These are phyloP conservation scores for Spondyliosoma cantharus DNA, from an alignment of 2,797 vertebrate species.

Conservation along the genomic window DNA sequence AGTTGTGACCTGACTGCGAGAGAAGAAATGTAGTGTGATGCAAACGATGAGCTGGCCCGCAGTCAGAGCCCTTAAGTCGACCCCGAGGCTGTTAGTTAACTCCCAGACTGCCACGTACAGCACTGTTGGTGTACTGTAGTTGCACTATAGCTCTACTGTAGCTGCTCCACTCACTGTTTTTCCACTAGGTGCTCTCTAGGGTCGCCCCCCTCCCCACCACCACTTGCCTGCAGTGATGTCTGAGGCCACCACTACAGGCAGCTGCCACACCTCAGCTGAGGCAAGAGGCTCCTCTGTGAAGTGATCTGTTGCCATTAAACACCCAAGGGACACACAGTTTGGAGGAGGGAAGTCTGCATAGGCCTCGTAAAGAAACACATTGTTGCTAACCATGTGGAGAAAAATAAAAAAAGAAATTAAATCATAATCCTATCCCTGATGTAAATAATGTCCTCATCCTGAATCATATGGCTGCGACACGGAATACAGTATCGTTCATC, in stretches of 20 bases:
- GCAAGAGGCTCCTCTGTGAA: constrained; percentile 62
- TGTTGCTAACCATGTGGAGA: constrained; percentile 27
- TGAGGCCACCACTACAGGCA: constrained; percentile 68
- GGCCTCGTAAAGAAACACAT: constrained; percentile 35
- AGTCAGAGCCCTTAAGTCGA: constrained; percentile 74
- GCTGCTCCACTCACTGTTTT: constrained; percentile 69
- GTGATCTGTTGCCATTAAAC: constrained; percentile 62
- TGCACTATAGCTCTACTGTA: constrained; percentile 52
- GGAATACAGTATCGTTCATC: constrained; percentile 20
- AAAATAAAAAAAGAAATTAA: not conserved
- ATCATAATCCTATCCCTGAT: not conserved
- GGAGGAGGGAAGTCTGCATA: constrained; percentile 27
- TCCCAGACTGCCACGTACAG: constrained; percentile 65
- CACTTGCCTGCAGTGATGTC: constrained; percentile 61
- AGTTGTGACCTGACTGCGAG: constrained; percentile 36
- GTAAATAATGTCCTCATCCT: not conserved
- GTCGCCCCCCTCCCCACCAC: constrained; percentile 5
- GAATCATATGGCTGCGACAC: constrained; percentile 25
- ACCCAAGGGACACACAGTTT: constrained; percentile 42
- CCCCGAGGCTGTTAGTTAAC: constrained; percentile 72
- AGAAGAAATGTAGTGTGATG: constrained; percentile 70
- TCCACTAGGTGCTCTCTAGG: constrained; percentile 70
- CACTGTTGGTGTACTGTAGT: constrained; percentile 48
- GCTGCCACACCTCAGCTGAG: constrained; percentile 68
- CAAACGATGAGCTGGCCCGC: constrained; percentile 68